Evolutionary conservation across 2,888 invertebrate species (phyloP).

Genomic region (Orthosia gothica): DNA sequence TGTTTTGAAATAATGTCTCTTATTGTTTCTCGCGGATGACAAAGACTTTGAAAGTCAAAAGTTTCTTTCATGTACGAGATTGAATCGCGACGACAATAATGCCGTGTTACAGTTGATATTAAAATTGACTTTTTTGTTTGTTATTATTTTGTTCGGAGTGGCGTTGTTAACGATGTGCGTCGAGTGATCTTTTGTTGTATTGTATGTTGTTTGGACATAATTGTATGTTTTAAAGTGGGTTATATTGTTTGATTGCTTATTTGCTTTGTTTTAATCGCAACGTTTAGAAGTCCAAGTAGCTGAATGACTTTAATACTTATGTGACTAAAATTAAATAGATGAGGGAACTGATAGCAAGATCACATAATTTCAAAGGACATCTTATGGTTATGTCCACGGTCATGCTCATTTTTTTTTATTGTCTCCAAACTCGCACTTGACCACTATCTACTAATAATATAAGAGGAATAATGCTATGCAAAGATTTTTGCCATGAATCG

Average conservation of each 20-base stretch:
- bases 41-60: constrained; percentile 69
- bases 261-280: constrained; percentile 17
- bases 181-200: constrained; percentile 32
- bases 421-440: no score
- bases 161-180: constrained; percentile 65
- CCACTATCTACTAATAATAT: no score
- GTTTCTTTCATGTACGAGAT: constrained; percentile 69
- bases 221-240: background rate
- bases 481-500: no score
- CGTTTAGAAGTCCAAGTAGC: background rate
- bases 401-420: no score
- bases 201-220: constrained; percentile 18
- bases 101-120: constrained; percentile 54
- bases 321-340: no score
- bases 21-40: constrained; percentile 68
- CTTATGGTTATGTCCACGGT: no score
- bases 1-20: constrained; percentile 76
- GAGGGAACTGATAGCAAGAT: no score
- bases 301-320: background rate
- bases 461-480: no score
- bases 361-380: no score
- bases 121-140: constrained; percentile 64
- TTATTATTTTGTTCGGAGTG: constrained; percentile 47
- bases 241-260: background rate
- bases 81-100: constrained; percentile 64